These are phyloP conservation scores for Uloborus diversus DNA, from an alignment of 1,140 invertebrate genomes.

Conservation along the genomic window DNA sequence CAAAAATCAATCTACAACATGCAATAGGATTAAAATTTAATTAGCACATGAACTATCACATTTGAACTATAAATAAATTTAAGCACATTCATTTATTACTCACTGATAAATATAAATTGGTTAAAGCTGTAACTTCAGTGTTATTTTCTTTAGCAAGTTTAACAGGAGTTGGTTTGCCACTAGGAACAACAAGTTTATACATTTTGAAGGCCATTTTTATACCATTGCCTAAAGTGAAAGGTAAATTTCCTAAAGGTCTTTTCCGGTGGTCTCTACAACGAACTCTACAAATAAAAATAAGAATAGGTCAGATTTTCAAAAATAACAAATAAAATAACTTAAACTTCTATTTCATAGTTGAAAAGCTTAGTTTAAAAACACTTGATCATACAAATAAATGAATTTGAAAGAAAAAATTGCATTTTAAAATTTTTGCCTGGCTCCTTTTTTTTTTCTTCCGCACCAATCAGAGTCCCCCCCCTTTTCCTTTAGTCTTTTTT, in stretches of 20 bases:
- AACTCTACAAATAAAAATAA: conserved; percentile 61
- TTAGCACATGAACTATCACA: not conserved
- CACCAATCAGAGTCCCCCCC: no score
- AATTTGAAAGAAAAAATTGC: no score
- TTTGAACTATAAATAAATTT: not conserved
- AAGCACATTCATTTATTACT: no score
- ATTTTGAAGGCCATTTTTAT: conserved; percentile 67
- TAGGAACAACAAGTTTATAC: conserved; percentile 63
- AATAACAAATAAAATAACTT: no score
- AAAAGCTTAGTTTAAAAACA: no score
- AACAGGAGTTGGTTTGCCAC: conserved; percentile 64
- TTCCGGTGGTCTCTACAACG: conserved; percentile 67
- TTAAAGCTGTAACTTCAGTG: conserved; percentile 66
- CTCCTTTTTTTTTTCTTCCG: no score
- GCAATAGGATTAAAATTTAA: not conserved
- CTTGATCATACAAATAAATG: no score
- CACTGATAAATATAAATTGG: conserved; percentile 60
- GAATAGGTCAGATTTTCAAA: no score
- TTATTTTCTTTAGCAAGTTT: conserved; percentile 67
- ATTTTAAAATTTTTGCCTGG: no score
- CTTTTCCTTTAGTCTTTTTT: no score
- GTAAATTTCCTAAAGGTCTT: conserved; percentile 64
- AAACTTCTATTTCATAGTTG: no score
- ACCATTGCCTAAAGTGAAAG: conserved; percentile 65
- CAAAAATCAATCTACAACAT: not conserved